Base-by-base conservation (phyloP, 2,797 vertebrate genomes). In the Sebastiscus tertius region DNA sequence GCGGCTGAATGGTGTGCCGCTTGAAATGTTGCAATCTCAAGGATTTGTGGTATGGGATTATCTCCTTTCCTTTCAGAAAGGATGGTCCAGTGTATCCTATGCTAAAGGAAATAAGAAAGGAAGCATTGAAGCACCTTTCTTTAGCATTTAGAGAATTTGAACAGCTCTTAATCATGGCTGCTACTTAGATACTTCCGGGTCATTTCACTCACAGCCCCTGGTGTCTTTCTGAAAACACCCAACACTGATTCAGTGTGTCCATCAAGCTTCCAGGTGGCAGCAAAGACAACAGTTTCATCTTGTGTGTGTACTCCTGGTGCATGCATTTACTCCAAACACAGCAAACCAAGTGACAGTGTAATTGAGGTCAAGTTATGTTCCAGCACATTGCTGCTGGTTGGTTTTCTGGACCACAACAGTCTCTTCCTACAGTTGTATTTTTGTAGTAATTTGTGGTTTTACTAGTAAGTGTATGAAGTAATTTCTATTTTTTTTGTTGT, bases 201-300 rank as follows among this genome's bases (percentile, higher is more conserved):
- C 36, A 39, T 39, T 39, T 39, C 2, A 14, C 36, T 39, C 36
- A 24, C 24, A 24, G 24, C 24, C 36, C 13, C 36, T 12, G 34
- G 6, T 29, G 22, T 27, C 12, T 66, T 29, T 24, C 18, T 67
- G 14, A 39, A 24, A 3, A 27, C 42, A 20, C 24, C 61, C 20
- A 52, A 31, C 20, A 36, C 14, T 62, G 36, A 42, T 8, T 52
- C 20, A 11, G 8, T 2, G 10, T 52, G 27, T 67, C 27, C 22
- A 49, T 36, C 14, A 11, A 10, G 10, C 59, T 9, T 16, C 79
- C 9, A 79, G 76, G 46, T 79, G 76, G 60, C 70, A 81, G 74
- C 75, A 81, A 22, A 83, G 49, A n/a, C 31, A 61, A 2, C 18
- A 11, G 56, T 65, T 73, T 71, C 2, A 11, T 5, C 5, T 8